Percentiles rank a stretch among this genome's conserved stretches.
phyloP scores from a whole-genome alignment of 2,888 invertebrate species.

The Ophion ellenae region DNA sequence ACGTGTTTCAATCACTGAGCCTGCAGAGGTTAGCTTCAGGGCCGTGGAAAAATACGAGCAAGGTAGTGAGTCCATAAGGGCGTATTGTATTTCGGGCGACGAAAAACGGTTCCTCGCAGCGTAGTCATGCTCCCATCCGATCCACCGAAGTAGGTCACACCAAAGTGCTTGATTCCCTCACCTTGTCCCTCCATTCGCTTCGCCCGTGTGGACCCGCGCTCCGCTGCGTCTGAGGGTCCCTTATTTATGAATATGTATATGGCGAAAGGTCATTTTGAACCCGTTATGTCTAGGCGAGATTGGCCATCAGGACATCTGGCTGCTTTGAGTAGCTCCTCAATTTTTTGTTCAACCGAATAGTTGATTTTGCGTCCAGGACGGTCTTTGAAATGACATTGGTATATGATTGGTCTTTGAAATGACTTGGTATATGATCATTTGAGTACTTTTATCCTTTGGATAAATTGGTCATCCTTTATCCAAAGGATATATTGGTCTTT shows the following conservation, averaged over 20 bases:
- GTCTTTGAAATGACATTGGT: too few relatives aligned
- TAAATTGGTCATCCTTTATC: too few relatives aligned
- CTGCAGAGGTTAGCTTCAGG: conserved; percentile 63
- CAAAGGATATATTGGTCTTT: too few relatives aligned
- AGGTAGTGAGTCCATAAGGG: conserved; percentile 41
- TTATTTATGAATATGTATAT: too few relatives aligned
- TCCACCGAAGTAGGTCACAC: conserved; percentile 79
- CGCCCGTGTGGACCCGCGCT: conserved; percentile 21
- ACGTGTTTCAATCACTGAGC: conserved; percentile 16
- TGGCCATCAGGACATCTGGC: too few relatives aligned
- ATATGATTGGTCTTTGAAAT: too few relatives aligned
- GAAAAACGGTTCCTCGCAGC: conserved; percentile 49
- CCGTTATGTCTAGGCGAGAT: neutral
- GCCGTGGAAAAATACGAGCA: conserved; percentile 60
- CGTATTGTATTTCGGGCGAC: conserved; percentile 54
- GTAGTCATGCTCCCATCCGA: conserved; percentile 62
- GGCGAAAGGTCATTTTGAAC: neutral
- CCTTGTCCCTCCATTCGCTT: conserved; percentile 60
- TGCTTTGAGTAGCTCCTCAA: too few relatives aligned
- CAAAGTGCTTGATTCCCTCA: conserved; percentile 75
- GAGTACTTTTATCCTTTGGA: too few relatives aligned
- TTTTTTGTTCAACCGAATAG: too few relatives aligned
- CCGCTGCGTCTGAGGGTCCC: conserved; percentile 17
- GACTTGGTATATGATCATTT: too few relatives aligned
- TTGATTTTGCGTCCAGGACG: too few relatives aligned